Base-by-base conservation (phyloP, 2,888 invertebrate genomes). In the Hirtodrosophila cameraria region DNA sequence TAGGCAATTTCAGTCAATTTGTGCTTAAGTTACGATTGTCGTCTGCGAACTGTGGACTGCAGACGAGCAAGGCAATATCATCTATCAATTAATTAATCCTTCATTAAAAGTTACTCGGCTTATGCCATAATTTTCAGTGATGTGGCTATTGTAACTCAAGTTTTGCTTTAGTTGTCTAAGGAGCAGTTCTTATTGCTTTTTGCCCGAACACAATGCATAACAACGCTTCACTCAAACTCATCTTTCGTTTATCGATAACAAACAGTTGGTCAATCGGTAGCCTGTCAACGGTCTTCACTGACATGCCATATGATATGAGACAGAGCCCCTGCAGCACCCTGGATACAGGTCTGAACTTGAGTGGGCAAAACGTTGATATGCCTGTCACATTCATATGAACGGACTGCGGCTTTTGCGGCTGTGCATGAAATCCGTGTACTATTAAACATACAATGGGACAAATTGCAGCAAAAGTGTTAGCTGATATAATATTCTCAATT, bases 1-100 rank as follows among this genome's bases (percentile, higher is more conserved):
- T 41, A 67, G 75, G 72, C 75, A 78, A 78, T 75, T 72, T 79
- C 23, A 42, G 60, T 71, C 79, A 64, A 75, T 71, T 77, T 59
- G 43, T 43, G 36, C 15, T 36, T 55, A 48, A 63, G 41, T 64
- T 64, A 58, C 45, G 57, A 64, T 35, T 46, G n/a, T n/a, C n/a
- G n/a, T n/a, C n/a, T n/a, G 23, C 23, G 4, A 4, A 23, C 23
- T 31, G 42, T 18, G 1, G 4, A 1, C 23, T 23, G 8, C 23
- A 1, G 2, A 15, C 31, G 15, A n/a, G n/a, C n/a, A n/a, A n/a
- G n/a, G 46, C 13, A 61, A 53, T 69, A 62, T 66, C 83, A 62
- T 73, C 61, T 55, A 61, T 80, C 70, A 83, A 83, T 80, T 83
- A 80, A 73, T 78, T 80, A 83, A 76, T 38, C 57, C 45, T 83